Conservation (phyloP, 1,140 invertebrate genomes). For the Conus ventricosus region DNA sequence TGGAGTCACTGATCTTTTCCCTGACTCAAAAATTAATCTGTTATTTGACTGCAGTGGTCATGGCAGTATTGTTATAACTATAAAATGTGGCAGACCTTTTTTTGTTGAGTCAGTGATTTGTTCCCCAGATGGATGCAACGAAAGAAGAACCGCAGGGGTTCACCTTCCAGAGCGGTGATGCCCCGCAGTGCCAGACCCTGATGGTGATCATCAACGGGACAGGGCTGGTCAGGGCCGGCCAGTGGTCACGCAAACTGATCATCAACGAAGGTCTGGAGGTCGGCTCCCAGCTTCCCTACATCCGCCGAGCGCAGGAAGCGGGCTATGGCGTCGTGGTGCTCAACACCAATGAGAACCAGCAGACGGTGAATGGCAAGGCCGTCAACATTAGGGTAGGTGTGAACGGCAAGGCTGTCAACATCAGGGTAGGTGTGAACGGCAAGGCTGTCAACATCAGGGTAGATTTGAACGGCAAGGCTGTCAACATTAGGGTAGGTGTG, state of each 20-base stretch:
- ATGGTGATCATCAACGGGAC: constrained; percentile 86
- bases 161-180: constrained; percentile 72
- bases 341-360: constrained; percentile 84
- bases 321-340: constrained; percentile 84
- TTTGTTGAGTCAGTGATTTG: no score
- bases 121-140: constrained; percentile 66
- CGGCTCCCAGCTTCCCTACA: constrained; percentile 87
- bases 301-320: constrained; percentile 79
- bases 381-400: constrained; percentile 49
- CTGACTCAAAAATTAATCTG: no score
- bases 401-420: no score
- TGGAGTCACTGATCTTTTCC: no score
- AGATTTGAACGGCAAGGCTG: no score
- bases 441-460: no score
- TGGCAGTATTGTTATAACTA: no score
- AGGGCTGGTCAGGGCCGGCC: constrained; percentile 86
- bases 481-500: no score
- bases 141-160: constrained; percentile 74
- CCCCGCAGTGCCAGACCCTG: constrained; percentile 77
- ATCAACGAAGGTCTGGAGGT: constrained; percentile 86
- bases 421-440: no score
- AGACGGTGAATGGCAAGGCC: constrained; percentile 48
- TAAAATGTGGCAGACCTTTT: no score
- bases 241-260: constrained; percentile 87
- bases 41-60: no score